Evolutionary conservation across 1,140 invertebrate genomes (phyloP), one percentile per base, ranked within the genome.

Genomic region (Zaprionus lachaisei): DNA sequence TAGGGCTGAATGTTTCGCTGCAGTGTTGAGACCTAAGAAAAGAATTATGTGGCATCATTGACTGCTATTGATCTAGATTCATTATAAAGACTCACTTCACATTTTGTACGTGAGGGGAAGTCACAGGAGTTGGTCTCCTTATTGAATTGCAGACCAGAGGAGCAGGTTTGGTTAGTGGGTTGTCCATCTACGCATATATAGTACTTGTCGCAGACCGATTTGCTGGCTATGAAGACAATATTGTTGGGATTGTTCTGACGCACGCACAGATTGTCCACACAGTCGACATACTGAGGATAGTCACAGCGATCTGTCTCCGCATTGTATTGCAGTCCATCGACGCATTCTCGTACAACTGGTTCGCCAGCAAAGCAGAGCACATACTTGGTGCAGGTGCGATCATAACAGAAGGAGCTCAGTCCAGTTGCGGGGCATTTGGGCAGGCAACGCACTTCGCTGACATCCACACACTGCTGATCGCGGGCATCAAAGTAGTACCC

Each of bases 361-460:
- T 58, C 61, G 1, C 80, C 79, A 9, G 54, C 66, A 61, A 67
- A 92, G 72, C 91, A 92, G 17, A 92, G 65, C 4, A 92, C 85
- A 58, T 90, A 92, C 62, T 92, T 92, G 57, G 76, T 90, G 37
- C 91, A 92, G 49, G 91, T 92, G 63, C 91, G 87, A 61, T 86
- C 80, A 14, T 92, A 92, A 26, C 72, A 55, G 62, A 91, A 91
- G 6, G 87, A 82, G 7, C 63, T 72, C 14, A 92, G 41, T 0
- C 82, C 87, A 2, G 57, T 37, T 1, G 65, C 5, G 0, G 81
- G 77, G 24, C 91, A 92, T 1, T 65, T 82, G 24, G 77, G 80
- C 1, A 92, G 34, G 24, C 91, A 92, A 0, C 51, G 26, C 6
- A 77, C 79, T 55, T 87, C 78, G 12, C 67, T 69, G 0, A 68